Evolutionary conservation across 2,113 vertebrate genomes (phyloP).

Genomic region (Harpagus bidentatus): DNA sequence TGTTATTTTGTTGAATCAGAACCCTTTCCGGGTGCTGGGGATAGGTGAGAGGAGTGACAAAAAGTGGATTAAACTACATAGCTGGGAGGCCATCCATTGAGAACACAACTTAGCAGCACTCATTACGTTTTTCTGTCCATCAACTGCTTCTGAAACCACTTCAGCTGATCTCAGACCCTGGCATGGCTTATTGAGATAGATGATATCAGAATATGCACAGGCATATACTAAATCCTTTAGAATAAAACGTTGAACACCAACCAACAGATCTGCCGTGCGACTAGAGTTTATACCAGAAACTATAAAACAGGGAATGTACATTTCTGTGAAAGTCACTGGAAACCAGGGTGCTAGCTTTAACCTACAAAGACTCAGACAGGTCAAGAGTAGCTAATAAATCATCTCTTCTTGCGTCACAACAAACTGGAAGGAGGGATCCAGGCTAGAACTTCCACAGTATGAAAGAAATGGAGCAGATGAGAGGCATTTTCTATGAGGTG

Average conservation of each 20-base stretch:
- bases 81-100: background rate
- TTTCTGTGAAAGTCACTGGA: background rate
- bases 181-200: background rate
- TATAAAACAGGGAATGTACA: background rate
- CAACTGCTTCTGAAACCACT: background rate
- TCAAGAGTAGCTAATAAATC: background rate
- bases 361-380: background rate
- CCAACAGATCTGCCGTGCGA: background rate
- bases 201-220: background rate
- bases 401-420: background rate
- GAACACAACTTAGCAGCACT: background rate
- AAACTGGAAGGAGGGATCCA: background rate
- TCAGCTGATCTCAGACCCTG: background rate
- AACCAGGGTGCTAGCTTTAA: background rate
- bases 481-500: background rate
- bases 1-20: background rate
- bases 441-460: background rate
- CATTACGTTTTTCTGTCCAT: background rate
- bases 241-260: background rate
- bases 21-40: background rate
- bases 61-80: background rate
- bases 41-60: background rate
- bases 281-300: background rate
- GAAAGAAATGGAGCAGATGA: background rate
- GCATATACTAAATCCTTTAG: background rate